Base-by-base conservation (phyloP, 2,797 vertebrate species). In the Pelobates cultripes region DNA sequence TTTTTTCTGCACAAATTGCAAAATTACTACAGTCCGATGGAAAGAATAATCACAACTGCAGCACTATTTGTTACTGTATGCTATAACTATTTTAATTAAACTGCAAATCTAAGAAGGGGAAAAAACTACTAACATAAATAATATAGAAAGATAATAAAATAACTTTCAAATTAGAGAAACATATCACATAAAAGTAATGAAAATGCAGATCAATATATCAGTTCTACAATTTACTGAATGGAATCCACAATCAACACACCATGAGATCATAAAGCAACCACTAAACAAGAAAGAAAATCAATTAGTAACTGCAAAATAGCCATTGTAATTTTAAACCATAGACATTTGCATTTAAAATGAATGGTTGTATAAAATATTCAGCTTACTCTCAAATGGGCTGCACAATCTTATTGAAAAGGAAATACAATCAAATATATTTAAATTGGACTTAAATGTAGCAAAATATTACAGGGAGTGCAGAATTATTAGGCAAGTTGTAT, bases 151-250 rank as follows among this genome's bases (percentile, higher is more conserved):
- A 45, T 70, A n/a, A 44, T 9, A 14, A 3, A 28, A 40, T 64
- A 64, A 1, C n/a, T 28, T 64, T 64, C 61, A 28, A 7, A 10
- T 2, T 28, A 28, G n/a, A 64, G 61, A 64, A 2, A 64, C 9
- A 44, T 44, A 44, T n/a, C 15, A 12, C 13, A 44, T 43, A 43
- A 70, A 43, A 45, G 9, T 55, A 40, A 72, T 66, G 68, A 45
- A 72, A 82, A 72, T 47, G 9, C 9, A 53, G 74, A 82, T 82
- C 80, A 66, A 77, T 82, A 57, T 66, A 77, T 82, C 74, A 53
- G 71, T 77, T 71, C 76, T 72, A n/a, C 53, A 77, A 77, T 77
- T 82, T 63, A 82, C 57, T 77, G 57, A 71, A 66, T 82, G 67
- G 61, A 53, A 43, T 28, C 42, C 15, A 43, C 51, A 72, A 77